Conservation (phyloP, 2,113 vertebrate species). For the Aphyosemion australe region DNA sequence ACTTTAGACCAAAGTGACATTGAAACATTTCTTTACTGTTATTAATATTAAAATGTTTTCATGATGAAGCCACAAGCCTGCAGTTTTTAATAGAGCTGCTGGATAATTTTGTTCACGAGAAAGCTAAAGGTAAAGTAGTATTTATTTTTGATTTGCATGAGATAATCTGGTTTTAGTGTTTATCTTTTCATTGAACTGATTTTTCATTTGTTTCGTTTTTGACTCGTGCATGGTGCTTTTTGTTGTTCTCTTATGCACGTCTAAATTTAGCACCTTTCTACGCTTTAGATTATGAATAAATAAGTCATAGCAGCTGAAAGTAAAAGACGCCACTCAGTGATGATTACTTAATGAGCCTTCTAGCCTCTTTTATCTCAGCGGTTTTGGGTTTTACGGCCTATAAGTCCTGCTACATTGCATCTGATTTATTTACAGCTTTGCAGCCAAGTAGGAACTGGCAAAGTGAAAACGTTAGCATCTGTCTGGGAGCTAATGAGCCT, state of each 20-base stretch:
- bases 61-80: background rate
- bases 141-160: too few species aligned
- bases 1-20: background rate
- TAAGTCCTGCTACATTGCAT: background rate
- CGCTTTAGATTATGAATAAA: background rate
- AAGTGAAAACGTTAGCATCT: background rate
- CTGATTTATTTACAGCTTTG: background rate
- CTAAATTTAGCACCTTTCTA: too few species aligned
- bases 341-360: background rate
- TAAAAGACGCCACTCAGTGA: background rate
- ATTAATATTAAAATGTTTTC: background rate
- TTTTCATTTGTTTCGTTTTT: too few species aligned
- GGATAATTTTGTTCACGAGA: too few species aligned
- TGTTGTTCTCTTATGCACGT: too few species aligned
- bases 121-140: too few species aligned
- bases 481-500: background rate
- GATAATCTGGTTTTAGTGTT: too few species aligned
- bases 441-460: background rate
- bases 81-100: too few species aligned
- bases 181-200: too few species aligned
- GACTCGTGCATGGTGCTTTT: too few species aligned
- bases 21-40: background rate
- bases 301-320: background rate
- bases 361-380: background rate
- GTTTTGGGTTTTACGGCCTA: background rate